A percentile compares a stretch with the other conserved stretches of the same genome.
Conservation (phyloP, 1,140 invertebrate species). For the Eufriesea mexicana region DNA sequence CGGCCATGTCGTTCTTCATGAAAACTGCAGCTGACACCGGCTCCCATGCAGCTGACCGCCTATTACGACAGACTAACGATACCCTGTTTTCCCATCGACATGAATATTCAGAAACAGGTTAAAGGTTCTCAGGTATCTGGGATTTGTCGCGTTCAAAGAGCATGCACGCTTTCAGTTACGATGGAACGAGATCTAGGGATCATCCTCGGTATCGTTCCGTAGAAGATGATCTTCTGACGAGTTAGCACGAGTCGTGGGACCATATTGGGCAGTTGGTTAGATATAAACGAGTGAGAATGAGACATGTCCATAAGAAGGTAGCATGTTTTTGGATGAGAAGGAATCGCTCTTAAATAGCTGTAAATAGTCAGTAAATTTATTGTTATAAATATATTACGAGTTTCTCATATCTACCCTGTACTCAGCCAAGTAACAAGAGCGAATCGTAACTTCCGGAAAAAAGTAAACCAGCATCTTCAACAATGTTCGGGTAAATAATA, state of each 20-base stretch:
- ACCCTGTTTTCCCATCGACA: neutral
- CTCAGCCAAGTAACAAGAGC: too few species aligned
- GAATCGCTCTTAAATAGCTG: too few species aligned
- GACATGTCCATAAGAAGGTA: too few species aligned
- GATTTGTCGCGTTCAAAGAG: neutral
- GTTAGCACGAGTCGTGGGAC: neutral
- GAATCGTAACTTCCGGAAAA: too few species aligned
- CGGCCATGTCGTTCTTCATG: slow-evolving; percentile 56
- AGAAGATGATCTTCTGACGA: neutral
- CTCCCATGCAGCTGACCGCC: slow-evolving; percentile 17
- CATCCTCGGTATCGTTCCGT: neutral
- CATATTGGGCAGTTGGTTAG: too few species aligned
- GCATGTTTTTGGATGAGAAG: too few species aligned
- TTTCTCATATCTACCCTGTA: too few species aligned
- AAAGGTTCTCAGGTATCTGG: neutral
- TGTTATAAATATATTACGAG: too few species aligned
- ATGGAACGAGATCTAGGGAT: neutral
- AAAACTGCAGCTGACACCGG: slow-evolving; percentile 60
- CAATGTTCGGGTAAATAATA: too few species aligned
- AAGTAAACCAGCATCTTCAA: too few species aligned
- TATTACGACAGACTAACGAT: neutral
- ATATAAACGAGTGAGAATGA: too few species aligned
- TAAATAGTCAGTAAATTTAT: too few species aligned
- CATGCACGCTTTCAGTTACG: neutral
- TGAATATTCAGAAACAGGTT: slow-evolving; percentile 9